Percentiles rank a stretch among this genome's conserved stretches.
These are phyloP conservation scores for Acrocyrtus sp. DNA, from an alignment of 2,888 invertebrate genomes.

Conservation along the genomic window DNA sequence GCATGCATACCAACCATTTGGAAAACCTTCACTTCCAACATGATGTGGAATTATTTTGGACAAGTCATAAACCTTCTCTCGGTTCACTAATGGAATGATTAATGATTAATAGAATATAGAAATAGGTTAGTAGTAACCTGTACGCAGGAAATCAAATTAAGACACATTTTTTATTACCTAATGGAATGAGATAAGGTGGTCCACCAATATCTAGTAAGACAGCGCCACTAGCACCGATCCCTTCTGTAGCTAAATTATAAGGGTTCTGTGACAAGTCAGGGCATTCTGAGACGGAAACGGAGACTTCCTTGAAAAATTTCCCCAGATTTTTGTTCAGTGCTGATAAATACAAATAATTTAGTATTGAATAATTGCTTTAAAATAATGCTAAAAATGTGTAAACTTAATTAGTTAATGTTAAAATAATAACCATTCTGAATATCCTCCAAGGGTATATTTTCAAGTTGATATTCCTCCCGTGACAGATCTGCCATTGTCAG, in stretches of 20 bases:
- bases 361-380: neutral
- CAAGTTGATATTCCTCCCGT: slow-evolving; percentile 10
- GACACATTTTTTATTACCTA: no score
- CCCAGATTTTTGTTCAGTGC: slow-evolving; percentile 68
- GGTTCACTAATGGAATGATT: slow-evolving; percentile 47
- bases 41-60: slow-evolving; percentile 42
- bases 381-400: no score
- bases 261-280: slow-evolving; percentile 85
- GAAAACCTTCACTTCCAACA: slow-evolving; percentile 50
- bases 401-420: neutral
- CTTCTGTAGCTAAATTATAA: slow-evolving; percentile 79
- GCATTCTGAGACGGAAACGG: slow-evolving; percentile 81
- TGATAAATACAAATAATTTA: slow-evolving; percentile 25
- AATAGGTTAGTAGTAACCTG: no score
- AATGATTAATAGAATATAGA: no score
- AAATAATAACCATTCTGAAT: slow-evolving; percentile 18
- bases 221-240: slow-evolving; percentile 43
- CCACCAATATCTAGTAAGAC: slow-evolving; percentile 58
- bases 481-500: slow-evolving; percentile 13
- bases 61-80: slow-evolving; percentile 55
- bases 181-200: slow-evolving; percentile 57
- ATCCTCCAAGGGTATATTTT: slow-evolving; percentile 9
- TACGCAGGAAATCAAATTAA: no score
- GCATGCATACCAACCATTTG: slow-evolving; percentile 57
- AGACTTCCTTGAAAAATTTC: slow-evolving; percentile 77